Conservation (phyloP, 2,113 vertebrate genomes). For the Saguinus midas region DNA sequence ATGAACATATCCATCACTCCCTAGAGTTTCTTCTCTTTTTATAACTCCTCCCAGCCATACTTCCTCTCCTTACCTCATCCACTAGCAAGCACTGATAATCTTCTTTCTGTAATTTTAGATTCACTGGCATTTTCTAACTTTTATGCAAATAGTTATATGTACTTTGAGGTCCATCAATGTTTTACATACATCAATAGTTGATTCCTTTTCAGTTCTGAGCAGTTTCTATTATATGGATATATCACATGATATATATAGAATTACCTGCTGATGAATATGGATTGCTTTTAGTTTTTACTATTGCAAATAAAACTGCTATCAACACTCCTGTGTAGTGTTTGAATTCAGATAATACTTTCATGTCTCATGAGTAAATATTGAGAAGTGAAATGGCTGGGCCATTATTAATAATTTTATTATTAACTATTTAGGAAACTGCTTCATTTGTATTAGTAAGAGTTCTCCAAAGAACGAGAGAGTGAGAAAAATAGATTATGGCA, state of each 20-base stretch:
- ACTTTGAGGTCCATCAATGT: background rate
- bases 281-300: background rate
- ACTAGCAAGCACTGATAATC: background rate
- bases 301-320: background rate
- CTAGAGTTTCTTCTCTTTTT: background rate
- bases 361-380: background rate
- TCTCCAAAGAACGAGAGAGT: background rate
- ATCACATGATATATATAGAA: background rate
- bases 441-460: background rate
- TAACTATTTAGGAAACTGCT: background rate
- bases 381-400: background rate
- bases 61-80: background rate
- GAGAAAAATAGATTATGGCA: background rate
- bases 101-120: background rate
- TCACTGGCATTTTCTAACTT: background rate
- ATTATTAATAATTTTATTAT: background rate
- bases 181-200: background rate
- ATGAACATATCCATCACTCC: background rate
- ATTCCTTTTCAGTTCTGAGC: background rate
- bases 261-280: background rate
- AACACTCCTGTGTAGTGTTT: background rate
- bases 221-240: background rate
- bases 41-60: background rate
- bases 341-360: background rate
- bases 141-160: background rate